Conservation (phyloP, 2,113 vertebrate species). For the Holacanthus passer region DNA sequence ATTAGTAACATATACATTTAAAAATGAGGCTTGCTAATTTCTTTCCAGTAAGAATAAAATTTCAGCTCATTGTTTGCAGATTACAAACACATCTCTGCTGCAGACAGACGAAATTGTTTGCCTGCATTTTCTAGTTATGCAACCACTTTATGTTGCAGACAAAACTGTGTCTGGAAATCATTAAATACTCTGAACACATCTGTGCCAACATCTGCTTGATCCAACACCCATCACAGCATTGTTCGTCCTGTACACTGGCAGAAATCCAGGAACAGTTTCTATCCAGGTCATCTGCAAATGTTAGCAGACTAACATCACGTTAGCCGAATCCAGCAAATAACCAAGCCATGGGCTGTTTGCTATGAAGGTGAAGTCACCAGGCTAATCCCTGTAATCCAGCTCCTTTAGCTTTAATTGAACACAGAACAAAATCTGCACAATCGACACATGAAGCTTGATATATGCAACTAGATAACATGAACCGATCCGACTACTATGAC, state of each 20-base stretch:
- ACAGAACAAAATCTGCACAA: fast-evolving
- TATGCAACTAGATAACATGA: background rate
- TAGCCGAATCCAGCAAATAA: slow-evolving; percentile 53
- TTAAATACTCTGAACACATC: background rate
- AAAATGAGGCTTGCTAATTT: too few species aligned
- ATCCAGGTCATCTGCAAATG: background rate
- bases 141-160: background rate
- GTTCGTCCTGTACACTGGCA: background rate
- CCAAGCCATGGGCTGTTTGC: slow-evolving; percentile 18
- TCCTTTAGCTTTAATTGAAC: background rate
- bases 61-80: background rate
- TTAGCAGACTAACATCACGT: slow-evolving; percentile 11
- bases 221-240: background rate
- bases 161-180: background rate
- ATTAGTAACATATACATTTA: background rate
- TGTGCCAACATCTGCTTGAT: background rate
- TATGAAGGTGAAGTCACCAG: slow-evolving; percentile 37
- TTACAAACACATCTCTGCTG: background rate
- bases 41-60: background rate
- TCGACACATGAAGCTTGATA: background rate
- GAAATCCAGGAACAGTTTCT: background rate
- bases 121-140: background rate
- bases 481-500: fast-evolving
- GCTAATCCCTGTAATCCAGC: slow-evolving; percentile 13
- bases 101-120: background rate